Percentiles rank a stretch among this genome's conserved stretches.
phyloP scores from a whole-genome alignment of 2,797 vertebrate genomes.

The Schizopygopsis malacanthus region DNA sequence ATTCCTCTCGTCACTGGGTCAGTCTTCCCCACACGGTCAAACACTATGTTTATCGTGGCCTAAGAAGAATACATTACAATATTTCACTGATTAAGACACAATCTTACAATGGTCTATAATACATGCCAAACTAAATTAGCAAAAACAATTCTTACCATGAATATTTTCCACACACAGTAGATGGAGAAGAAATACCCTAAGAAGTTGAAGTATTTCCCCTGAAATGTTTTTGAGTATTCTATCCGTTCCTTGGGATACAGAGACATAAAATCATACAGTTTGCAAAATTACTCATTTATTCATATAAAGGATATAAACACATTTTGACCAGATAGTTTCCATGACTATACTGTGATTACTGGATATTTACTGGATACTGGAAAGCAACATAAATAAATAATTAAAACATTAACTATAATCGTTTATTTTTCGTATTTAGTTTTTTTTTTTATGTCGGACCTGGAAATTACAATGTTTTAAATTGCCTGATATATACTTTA shows the following conservation, averaged over 20 bases:
- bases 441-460: background rate
- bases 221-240: conserved; percentile 98
- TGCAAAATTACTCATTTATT: background rate
- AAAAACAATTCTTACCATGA: conserved; percentile 86
- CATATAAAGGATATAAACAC: background rate
- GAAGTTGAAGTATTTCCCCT: conserved; percentile 98
- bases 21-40: conserved; percentile 97
- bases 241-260: conserved; percentile 87
- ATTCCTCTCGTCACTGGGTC: conserved; percentile 98
- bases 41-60: conserved; percentile 99
- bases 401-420: background rate
- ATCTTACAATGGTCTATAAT: background rate
- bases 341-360: background rate
- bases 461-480: background rate
- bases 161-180: conserved; percentile 99
- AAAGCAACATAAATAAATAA: background rate
- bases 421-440: background rate
- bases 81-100: background rate
- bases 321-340: background rate
- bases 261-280: conserved; percentile 1
- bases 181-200: conserved; percentile 99
- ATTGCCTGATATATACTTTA: background rate
- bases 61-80: conserved; percentile 61
- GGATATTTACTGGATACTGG: background rate
- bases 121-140: background rate